These are phyloP conservation scores for Arge pagana DNA, from an alignment of 2,888 invertebrate genomes.

Conservation along the genomic window DNA sequence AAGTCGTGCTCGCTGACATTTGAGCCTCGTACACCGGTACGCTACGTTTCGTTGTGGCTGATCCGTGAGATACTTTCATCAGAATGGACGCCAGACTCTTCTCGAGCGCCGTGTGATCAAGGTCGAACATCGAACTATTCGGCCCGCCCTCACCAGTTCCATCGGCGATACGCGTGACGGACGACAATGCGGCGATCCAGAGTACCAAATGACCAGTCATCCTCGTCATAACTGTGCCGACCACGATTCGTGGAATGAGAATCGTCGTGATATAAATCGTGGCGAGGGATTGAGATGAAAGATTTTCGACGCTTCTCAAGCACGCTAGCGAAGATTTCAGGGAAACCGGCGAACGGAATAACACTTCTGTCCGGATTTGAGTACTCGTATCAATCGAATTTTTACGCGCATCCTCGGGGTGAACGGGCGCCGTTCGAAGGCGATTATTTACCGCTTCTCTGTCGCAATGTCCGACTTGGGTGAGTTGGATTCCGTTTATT, in stretches of 20 bases:
- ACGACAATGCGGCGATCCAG: slow-evolving; percentile 20
- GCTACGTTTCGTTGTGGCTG: slow-evolving; percentile 70
- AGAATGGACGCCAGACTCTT: slow-evolving; percentile 71
- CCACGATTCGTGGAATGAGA: too few relatives aligned
- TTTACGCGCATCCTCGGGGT: too few relatives aligned
- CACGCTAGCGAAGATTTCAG: too few relatives aligned
- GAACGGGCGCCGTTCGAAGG: too few relatives aligned
- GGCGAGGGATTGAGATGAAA: too few relatives aligned
- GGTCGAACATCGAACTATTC: slow-evolving; percentile 51
- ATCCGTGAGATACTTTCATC: slow-evolving; percentile 72
- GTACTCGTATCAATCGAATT: too few relatives aligned
- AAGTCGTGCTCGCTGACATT: slow-evolving; percentile 59
- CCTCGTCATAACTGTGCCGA: too few relatives aligned
- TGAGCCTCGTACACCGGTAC: slow-evolving; percentile 68
- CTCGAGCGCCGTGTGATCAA: slow-evolving; percentile 67
- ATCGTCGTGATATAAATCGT: too few relatives aligned
- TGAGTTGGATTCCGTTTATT: background rate
- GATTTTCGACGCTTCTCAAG: too few relatives aligned
- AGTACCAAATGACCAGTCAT: slow-evolving; percentile 18
- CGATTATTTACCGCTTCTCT: background rate
- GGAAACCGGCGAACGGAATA: too few relatives aligned
- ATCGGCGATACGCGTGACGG: slow-evolving; percentile 23
- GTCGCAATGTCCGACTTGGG: background rate
- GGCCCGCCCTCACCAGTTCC: slow-evolving; percentile 48
- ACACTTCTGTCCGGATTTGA: too few relatives aligned